A percentile compares a stretch with the other conserved stretches of the same genome.
Evolutionary conservation across 2,888 invertebrate genomes (phyloP).

Genomic region (Diaperis boleti): DNA sequence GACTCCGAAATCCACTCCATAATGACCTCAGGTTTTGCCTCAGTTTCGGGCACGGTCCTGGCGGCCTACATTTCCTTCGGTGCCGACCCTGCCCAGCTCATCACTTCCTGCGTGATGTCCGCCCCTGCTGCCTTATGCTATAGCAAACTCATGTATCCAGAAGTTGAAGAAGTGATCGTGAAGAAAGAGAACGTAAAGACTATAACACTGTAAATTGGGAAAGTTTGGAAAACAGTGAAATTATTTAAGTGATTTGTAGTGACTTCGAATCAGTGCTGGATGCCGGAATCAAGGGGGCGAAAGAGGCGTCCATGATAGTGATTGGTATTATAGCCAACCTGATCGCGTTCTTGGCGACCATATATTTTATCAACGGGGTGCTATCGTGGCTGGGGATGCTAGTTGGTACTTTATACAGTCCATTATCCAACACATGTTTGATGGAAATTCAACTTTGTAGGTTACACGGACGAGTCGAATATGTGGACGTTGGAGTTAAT

Average conservation of each 20-base stretch:
- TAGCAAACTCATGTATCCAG: constrained; percentile 92
- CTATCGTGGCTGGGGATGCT: constrained; percentile 85
- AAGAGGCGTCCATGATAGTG: constrained; percentile 82
- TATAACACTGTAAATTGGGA: constrained; percentile 72
- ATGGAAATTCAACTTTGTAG: too few species aligned
- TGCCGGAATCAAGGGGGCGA: constrained; percentile 91
- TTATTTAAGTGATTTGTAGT: constrained; percentile 67
- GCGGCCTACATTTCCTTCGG: constrained; percentile 94
- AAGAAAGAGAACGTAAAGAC: constrained; percentile 81
- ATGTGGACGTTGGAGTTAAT: constrained; percentile 78
- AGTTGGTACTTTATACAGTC: constrained; percentile 73
- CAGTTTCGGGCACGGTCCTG: constrained; percentile 92
- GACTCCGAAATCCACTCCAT: constrained; percentile 93
- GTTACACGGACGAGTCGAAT: constrained; percentile 60
- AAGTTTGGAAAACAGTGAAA: background rate
- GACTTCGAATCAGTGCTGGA: constrained; percentile 87
- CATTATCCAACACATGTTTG: constrained; percentile 30
- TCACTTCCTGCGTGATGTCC: constrained; percentile 96
- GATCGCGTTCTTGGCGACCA: constrained; percentile 89
- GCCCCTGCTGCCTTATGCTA: constrained; percentile 93
- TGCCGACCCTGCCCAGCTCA: constrained; percentile 86
- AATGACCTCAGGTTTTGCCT: constrained; percentile 95
- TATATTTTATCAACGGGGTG: constrained; percentile 86
- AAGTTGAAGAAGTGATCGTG: constrained; percentile 84
- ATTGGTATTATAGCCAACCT: constrained; percentile 92